A percentile compares a stretch with the other conserved stretches of the same genome.
phyloP scores from a whole-genome alignment of 2,113 vertebrate genomes.

The Arvicanthis niloticus region DNA sequence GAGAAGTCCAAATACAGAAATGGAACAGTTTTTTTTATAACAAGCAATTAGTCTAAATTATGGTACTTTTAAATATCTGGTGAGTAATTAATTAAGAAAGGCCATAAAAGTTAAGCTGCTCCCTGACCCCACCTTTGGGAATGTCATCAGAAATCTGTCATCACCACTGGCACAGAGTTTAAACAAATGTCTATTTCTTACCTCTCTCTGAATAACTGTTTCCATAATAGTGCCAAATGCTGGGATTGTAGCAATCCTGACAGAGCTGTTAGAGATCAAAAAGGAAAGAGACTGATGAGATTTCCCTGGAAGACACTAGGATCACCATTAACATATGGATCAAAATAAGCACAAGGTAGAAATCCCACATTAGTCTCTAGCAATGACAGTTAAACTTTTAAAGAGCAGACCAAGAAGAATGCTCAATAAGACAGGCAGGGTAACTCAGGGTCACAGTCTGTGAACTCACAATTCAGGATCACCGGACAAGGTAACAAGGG shows the following conservation, averaged over 20 bases:
- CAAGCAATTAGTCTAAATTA: constrained; percentile 15
- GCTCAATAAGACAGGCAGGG: constrained; percentile 86
- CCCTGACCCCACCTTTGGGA: background rate
- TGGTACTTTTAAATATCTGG: constrained; percentile 8
- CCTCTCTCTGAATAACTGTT: constrained; percentile 99
- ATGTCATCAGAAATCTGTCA: rapidly evolving
- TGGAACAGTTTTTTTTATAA: background rate
- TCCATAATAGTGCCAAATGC: constrained; percentile 99
- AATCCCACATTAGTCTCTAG: constrained; percentile 84
- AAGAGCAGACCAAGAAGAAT: constrained; percentile 85
- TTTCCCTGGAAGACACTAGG: constrained; percentile 56
- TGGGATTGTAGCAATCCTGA: constrained; percentile 98
- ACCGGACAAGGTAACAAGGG: constrained; percentile 99
- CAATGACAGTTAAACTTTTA: constrained; percentile 80
- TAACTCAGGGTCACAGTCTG: constrained; percentile 90
- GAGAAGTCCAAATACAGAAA: background rate
- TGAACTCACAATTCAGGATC: constrained; percentile 99
- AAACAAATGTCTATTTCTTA: constrained; percentile 79
- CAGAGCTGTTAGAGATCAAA: constrained; percentile 92
- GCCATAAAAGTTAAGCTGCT: background rate
- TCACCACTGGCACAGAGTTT: background rate
- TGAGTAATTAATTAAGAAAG: background rate
- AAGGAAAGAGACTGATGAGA: constrained; percentile 81
- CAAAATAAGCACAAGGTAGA: constrained; percentile 82
- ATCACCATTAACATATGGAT: constrained; percentile 72